phyloP scores from a whole-genome alignment of 2,797 vertebrate species.

The Cryptoprocta ferox region DNA sequence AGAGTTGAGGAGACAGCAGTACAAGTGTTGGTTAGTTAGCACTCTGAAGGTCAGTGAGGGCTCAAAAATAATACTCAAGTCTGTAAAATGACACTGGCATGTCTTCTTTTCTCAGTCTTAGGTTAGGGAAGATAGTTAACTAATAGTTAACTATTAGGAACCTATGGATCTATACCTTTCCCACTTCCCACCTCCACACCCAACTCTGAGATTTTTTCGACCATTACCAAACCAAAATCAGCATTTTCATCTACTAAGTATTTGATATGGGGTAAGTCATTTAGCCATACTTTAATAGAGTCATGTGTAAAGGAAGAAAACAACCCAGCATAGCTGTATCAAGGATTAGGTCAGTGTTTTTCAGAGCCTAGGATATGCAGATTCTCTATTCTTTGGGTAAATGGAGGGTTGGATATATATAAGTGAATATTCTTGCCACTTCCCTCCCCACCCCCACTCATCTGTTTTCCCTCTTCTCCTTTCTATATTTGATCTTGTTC shows the following conservation, averaged over 20 bases:
- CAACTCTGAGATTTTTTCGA: background rate
- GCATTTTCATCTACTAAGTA: background rate
- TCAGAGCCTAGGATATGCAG: background rate
- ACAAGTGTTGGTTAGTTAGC: background rate
- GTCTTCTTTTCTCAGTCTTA: background rate
- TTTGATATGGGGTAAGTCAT: background rate
- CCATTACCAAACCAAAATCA: background rate
- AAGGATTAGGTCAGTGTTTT: background rate
- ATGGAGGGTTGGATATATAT: background rate
- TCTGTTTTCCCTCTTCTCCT: background rate
- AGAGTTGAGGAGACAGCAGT: background rate
- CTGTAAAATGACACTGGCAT: background rate
- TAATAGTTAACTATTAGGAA: background rate
- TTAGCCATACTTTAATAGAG: background rate
- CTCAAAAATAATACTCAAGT: background rate
- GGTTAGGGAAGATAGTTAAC: background rate
- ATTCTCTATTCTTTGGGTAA: background rate
- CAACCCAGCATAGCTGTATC: background rate
- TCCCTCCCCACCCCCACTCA: background rate
- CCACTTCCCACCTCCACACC: background rate
- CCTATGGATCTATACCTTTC: background rate
- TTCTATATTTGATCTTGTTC: background rate
- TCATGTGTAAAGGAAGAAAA: background rate
- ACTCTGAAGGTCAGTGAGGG: background rate
- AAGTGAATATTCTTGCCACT: background rate